phyloP scores from a whole-genome alignment of 2,797 vertebrate species.

The Aplochiton taeniatus region DNA sequence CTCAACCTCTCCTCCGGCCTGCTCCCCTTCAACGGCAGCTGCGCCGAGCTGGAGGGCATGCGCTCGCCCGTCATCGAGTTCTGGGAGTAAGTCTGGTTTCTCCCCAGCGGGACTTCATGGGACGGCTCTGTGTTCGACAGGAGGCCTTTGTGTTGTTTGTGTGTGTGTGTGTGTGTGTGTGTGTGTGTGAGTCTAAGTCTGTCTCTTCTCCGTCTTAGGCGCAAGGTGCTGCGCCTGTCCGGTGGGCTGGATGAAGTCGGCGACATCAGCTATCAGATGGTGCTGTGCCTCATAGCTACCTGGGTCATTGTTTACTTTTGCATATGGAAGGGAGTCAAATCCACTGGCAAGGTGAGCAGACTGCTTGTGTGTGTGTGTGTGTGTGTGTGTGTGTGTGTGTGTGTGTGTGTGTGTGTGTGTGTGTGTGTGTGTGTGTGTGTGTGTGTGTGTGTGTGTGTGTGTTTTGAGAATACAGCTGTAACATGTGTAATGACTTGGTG shows the following conservation, averaged over 20 bases:
- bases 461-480: conserved; percentile 38
- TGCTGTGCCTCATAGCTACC: conserved; percentile 78
- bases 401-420: conserved; percentile 8
- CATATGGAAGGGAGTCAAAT: conserved; percentile 87
- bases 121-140: not conserved
- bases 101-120: not conserved
- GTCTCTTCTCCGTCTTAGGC: conserved; percentile 51
- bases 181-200: not conserved
- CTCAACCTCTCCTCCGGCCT: conserved; percentile 56
- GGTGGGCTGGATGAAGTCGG: conserved; percentile 78
- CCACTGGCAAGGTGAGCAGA: conserved; percentile 79
- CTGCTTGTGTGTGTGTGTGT: conserved; percentile 8
- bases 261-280: conserved; percentile 80
- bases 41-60: conserved; percentile 71
- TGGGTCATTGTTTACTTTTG: conserved; percentile 88
- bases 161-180: not conserved
- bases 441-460: conserved; percentile 9
- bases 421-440: conserved; percentile 19
- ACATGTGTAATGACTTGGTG: conserved; percentile 25
- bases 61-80: conserved; percentile 84
- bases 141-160: no score
- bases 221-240: conserved; percentile 82
- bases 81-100: conserved; percentile 80
- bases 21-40: conserved; percentile 68
- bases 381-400: conserved; percentile 1